Conservation (phyloP, 2,888 invertebrate genomes). For the Heliconius ismenius region DNA sequence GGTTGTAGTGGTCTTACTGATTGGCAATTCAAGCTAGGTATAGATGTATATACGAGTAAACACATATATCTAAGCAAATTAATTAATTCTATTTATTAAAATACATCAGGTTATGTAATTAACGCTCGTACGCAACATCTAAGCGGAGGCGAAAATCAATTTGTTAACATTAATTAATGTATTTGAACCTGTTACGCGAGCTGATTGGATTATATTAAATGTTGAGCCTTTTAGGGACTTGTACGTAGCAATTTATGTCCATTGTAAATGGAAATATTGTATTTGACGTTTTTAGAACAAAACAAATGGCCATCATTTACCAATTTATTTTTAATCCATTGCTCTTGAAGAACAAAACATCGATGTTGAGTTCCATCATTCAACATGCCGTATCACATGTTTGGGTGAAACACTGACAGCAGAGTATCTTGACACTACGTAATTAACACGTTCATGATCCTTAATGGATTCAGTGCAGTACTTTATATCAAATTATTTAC, state of each 20-base stretch:
- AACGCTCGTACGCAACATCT: background rate
- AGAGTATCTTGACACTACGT: too few species aligned
- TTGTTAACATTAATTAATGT: conserved; percentile 6
- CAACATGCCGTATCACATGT: background rate
- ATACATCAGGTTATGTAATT: background rate
- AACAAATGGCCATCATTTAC: too few species aligned
- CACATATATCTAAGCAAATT: background rate
- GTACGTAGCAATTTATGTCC: background rate
- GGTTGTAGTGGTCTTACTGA: too few species aligned
- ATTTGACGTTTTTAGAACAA: background rate
- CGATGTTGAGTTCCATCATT: background rate
- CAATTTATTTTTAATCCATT: too few species aligned
- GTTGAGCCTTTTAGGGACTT: background rate
- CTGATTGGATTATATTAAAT: conserved; percentile 2
- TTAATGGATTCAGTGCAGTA: too few species aligned
- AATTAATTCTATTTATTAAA: background rate
- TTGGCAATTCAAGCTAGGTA: too few species aligned
- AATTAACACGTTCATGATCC: too few species aligned
- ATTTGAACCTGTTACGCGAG: conserved; percentile 4
- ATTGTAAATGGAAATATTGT: background rate
- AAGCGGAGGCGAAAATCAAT: conserved; percentile 17
- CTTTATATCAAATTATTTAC: too few species aligned
- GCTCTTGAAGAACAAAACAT: too few species aligned
- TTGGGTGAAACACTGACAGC: background rate
- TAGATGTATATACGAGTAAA: background rate